Evolutionary conservation across 23 tunicate species (phyloP).

Genomic region (Trididemnum clinides): DNA sequence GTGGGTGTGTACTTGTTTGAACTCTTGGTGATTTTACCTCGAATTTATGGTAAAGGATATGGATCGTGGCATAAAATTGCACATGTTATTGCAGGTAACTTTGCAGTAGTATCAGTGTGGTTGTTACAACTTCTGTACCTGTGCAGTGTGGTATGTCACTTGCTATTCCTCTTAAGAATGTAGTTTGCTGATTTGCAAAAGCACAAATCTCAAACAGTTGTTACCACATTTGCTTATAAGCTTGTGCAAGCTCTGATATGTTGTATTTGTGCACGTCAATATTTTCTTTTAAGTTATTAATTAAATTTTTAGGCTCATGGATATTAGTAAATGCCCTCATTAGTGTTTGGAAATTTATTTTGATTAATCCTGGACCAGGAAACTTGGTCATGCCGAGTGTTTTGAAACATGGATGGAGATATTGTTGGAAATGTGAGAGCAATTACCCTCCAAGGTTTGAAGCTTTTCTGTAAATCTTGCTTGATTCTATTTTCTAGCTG

Average conservation of each 20-base stretch:
- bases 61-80: constrained; percentile 9
- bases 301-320: constrained; percentile 50
- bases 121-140: too few relatives aligned
- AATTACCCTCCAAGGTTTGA: constrained; percentile 83
- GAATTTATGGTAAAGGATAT: constrained; percentile 25
- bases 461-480: background rate
- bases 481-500: background rate
- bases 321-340: constrained; percentile 50
- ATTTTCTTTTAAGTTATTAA: background rate
- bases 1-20: constrained; percentile 24
- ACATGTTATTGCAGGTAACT: constrained; percentile 20
- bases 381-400: constrained; percentile 67
- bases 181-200: too few relatives aligned
- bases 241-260: too few relatives aligned
- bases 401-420: constrained; percentile 78
- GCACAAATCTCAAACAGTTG: too few relatives aligned
- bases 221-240: too few relatives aligned
- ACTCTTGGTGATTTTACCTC: constrained; percentile 4
- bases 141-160: too few relatives aligned
- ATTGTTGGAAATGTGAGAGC: constrained; percentile 88
- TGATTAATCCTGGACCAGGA: constrained; percentile 73
- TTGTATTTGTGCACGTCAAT: too few relatives aligned
- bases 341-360: constrained; percentile 71
- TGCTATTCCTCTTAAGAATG: too few relatives aligned
- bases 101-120: too few relatives aligned